phyloP scores from a whole-genome alignment of 1,140 invertebrate genomes.

The Delia radicum region DNA sequence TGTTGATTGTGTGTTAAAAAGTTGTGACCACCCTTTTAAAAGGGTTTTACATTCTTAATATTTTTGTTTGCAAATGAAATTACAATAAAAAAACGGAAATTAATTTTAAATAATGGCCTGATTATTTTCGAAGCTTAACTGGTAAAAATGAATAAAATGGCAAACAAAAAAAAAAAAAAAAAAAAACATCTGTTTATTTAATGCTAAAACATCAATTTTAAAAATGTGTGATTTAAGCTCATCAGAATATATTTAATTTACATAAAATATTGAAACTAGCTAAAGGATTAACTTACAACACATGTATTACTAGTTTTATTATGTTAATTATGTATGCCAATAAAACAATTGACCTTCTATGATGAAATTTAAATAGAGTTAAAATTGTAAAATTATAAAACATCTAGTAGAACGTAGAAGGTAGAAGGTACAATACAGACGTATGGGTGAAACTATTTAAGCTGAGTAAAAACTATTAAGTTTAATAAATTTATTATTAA shows the following conservation, averaged over 20 bases:
- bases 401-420: no score
- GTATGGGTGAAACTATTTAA: no score
- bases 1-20: neutral
- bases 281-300: neutral
- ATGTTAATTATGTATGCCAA: no score
- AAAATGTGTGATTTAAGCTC: neutral
- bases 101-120: conserved; percentile 17
- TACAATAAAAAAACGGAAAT: conserved; percentile 12
- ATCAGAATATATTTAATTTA: neutral
- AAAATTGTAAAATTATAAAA: no score
- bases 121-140: conserved; percentile 14
- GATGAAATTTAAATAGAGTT: no score
- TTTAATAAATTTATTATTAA: no score
- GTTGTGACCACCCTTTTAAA: neutral
- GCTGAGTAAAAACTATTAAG: no score
- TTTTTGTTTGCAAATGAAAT: conserved; percentile 15
- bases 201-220: neutral
- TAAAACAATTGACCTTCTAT: no score
- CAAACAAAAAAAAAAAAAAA: neutral
- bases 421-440: no score
- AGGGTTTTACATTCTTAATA: conserved; percentile 15
- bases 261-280: neutral
- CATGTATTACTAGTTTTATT: no score
- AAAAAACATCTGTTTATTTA: neutral
- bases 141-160: no score